Base-by-base conservation (phyloP, 2,888 invertebrate species). In the Eupithecia exiguata region DNA sequence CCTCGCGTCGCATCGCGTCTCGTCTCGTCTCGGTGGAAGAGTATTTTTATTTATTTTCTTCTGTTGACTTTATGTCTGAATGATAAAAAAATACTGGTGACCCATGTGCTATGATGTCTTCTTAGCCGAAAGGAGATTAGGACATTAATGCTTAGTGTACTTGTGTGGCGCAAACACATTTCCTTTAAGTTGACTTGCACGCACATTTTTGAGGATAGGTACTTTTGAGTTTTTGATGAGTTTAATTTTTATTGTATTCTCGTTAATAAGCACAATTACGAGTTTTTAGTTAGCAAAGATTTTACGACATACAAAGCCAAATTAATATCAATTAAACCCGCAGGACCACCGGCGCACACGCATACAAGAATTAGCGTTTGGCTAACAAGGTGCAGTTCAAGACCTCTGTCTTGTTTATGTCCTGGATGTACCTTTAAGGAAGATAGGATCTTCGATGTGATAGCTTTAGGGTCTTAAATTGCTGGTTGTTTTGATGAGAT, bases 351-450 rank as follows among this genome's bases (percentile, higher is more conserved):
- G 62, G 66, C 16, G 61, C 68, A 38, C 65, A n/a, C 36, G 65
- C 65, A 36, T 74, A 25, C 68, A 21, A 36, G 68, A 49, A 69
- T 72, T 69, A 69, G 53, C 72, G 68, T 72, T 72, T 65, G 12
- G 65, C 69, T 72, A 72, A 72, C 72, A 53, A 68, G 72, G 72
- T 49, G 49, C 68, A 73, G 72, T 76, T 73, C 62, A 65, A 49
- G 70, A 72, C 72, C 63, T 72, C 70, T 71, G 67, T 43, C 49
- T 69, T 65, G 49, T 69, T 38, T 67, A 68, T 69, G 70, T 63
- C 69, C 30, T 30, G 61, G 61, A 40, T 40, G 10, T n/a, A 46
- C 18, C 43, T 18, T 5, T 46, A 46, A 46, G 43, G 0, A n/a
- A n/a, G n/a, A n/a, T n/a, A n/a, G n/a, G 49, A 49, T 49, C 49